Percentiles rank a stretch among this genome's conserved stretches.
Conservation (phyloP, 2,113 vertebrate genomes). For the Notechis scutatus region DNA sequence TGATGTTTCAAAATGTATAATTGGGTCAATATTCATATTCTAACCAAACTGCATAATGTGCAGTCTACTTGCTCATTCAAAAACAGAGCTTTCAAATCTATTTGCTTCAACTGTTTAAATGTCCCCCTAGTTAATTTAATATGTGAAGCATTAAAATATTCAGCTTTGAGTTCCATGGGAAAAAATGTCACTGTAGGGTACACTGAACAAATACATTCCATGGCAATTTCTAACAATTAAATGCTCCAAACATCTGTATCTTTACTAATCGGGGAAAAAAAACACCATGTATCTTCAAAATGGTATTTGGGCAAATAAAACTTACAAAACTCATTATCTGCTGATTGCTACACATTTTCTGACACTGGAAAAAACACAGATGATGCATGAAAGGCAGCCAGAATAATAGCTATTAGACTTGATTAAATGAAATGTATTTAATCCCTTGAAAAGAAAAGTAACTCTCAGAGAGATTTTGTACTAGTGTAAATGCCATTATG, state of each 20-base stretch:
- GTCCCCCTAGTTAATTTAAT: constrained; percentile 11
- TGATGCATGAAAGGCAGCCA: constrained; percentile 33
- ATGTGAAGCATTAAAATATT: constrained; percentile 34
- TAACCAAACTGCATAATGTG: neutral
- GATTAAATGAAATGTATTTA: constrained; percentile 30
- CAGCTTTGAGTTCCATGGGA: neutral
- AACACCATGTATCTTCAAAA: constrained; percentile 20
- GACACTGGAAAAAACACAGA: neutral
- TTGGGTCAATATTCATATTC: neutral
- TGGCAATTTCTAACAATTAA: constrained; percentile 6
- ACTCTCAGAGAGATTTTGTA: neutral
- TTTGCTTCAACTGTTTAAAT: constrained; percentile 10
- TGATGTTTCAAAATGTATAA: neutral
- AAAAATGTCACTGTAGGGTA: constrained; percentile 4
- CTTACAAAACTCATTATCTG: constrained; percentile 6
- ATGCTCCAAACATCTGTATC: neutral
- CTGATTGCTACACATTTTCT: constrained; percentile 13
- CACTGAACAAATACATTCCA: neutral
- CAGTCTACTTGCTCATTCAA: neutral
- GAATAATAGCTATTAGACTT: constrained; percentile 27
- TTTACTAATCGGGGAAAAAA: neutral
- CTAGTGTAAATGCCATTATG: neutral
- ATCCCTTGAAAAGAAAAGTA: constrained; percentile 1
- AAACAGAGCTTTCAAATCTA: constrained; percentile 7
- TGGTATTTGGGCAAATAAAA: neutral